These are phyloP conservation scores for Blastobasis adustella DNA, from an alignment of 2,888 invertebrate genomes.

Conservation along the genomic window DNA sequence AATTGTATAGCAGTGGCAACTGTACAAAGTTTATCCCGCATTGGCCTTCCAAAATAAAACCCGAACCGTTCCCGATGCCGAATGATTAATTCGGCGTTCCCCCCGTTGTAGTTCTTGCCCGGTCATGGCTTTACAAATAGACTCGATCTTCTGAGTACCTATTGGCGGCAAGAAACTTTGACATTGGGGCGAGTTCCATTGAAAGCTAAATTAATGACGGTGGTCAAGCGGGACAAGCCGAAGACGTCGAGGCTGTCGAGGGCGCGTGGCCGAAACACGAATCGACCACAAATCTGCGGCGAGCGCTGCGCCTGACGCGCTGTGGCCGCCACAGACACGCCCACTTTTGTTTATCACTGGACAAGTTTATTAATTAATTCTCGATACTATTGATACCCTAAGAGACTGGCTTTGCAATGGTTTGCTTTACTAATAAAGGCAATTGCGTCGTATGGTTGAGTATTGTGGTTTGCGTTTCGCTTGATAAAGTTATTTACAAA, in stretches of 20 bases:
- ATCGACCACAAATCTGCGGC: slow-evolving; percentile 68
- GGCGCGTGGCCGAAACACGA: slow-evolving; percentile 34
- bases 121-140: no score
- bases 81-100: no score
- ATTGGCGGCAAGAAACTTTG: neutral
- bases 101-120: neutral
- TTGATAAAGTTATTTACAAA: no score
- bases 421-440: no score
- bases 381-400: slow-evolving; percentile 18
- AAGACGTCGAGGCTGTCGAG: slow-evolving; percentile 39
- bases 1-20: no score
- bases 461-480: no score
- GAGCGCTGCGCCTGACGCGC: slow-evolving; percentile 19
- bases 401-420: no score
- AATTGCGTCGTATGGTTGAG: no score
- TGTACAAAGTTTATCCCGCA: no score
- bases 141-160: no score
- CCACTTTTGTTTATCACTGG: slow-evolving; percentile 58
- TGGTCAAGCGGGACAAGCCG: slow-evolving; percentile 23
- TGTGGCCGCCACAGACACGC: slow-evolving; percentile 41
- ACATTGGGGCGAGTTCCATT: slow-evolving; percentile 14
- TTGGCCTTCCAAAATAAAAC: no score
- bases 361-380: slow-evolving; percentile 50
- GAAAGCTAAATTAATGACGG: slow-evolving; percentile 42
- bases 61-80: no score